These are phyloP conservation scores for Enteromius trimaculatus DNA, from an alignment of 2,797 vertebrate genomes.

Conservation along the genomic window DNA sequence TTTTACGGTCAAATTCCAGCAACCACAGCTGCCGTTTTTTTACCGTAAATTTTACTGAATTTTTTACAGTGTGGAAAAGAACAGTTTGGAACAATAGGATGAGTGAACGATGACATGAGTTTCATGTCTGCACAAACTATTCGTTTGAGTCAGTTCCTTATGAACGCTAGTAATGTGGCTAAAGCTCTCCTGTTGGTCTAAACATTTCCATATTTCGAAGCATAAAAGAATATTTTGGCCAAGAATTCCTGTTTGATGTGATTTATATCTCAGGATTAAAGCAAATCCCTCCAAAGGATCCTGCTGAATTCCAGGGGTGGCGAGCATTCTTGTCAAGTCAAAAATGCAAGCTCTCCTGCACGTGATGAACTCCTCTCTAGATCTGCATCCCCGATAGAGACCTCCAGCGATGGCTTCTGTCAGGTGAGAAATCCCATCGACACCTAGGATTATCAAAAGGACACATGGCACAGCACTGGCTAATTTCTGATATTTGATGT, in stretches of 20 bases:
- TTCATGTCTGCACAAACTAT: neutral
- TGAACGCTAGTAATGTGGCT: slow-evolving; percentile 9
- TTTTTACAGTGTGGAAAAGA: neutral
- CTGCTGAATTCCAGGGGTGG: slow-evolving; percentile 74
- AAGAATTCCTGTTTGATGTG: slow-evolving; percentile 68
- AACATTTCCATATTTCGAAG: slow-evolving; percentile 71
- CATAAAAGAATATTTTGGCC: slow-evolving; percentile 63
- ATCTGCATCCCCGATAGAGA: slow-evolving; percentile 47
- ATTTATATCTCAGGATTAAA: slow-evolving; percentile 77
- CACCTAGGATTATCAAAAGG: neutral
- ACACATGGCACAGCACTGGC: neutral
- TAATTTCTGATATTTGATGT: neutral
- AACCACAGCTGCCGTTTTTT: too few relatives aligned
- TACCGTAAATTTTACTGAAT: too few relatives aligned
- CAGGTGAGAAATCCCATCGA: neutral
- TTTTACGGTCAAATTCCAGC: too few relatives aligned
- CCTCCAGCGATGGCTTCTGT: neutral
- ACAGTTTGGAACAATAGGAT: neutral
- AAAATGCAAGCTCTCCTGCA: slow-evolving; percentile 69
- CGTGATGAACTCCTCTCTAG: slow-evolving; percentile 67
- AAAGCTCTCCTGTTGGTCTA: slow-evolving; percentile 40
- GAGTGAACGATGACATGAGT: too few relatives aligned
- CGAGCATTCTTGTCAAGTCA: slow-evolving; percentile 70
- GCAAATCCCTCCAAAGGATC: slow-evolving; percentile 71
- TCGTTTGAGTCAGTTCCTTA: neutral